Conservation (phyloP, 2,888 invertebrate species). For the Busseola fusca region DNA sequence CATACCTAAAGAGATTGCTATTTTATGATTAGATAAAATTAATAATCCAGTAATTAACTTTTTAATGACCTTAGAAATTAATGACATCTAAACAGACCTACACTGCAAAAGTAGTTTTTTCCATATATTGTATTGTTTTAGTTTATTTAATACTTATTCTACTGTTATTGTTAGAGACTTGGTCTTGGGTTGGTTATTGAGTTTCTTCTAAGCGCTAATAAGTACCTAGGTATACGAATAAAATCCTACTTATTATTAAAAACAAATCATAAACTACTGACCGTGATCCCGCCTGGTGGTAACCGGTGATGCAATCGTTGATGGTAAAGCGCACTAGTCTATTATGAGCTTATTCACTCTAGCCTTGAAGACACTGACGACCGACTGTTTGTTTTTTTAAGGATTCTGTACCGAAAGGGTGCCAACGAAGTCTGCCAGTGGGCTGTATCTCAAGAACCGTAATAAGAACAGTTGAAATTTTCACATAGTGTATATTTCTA, state of each 20-base stretch:
- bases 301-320: no score
- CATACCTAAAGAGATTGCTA: background rate
- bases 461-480: background rate
- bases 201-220: background rate
- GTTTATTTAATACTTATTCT: background rate
- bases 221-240: background rate
- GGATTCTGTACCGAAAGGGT: background rate
- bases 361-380: no score
- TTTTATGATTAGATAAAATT: background rate
- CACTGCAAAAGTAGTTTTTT: background rate
- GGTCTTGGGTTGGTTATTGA: no score
- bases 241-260: background rate
- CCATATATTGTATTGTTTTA: constrained; percentile 1
- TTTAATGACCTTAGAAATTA: background rate
- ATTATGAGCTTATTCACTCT: no score
- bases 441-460: background rate
- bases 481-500: background rate
- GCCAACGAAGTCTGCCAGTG: background rate
- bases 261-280: no score
- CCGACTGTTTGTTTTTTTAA: background rate
- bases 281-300: no score
- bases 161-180: background rate
- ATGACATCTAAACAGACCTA: background rate
- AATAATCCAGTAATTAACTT: background rate
- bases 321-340: no score